phyloP scores from a whole-genome alignment of 2,113 vertebrate genomes.

The Syngnathus typhle region DNA sequence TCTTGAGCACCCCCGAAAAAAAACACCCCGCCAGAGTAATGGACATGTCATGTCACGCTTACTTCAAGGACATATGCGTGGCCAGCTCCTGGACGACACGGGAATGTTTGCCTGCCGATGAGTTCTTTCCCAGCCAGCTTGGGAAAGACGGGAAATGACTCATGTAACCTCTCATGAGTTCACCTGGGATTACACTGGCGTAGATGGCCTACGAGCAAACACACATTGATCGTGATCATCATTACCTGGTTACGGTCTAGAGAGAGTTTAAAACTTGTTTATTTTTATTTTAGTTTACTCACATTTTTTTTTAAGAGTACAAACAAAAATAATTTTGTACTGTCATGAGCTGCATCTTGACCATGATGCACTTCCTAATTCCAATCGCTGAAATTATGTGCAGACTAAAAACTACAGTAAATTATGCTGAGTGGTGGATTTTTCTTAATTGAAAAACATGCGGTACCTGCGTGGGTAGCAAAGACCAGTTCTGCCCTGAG shows the following conservation, averaged over 20 bases:
- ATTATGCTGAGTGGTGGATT: too few species aligned
- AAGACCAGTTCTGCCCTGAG: slow-evolving; percentile 85
- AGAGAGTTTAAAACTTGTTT: too few species aligned
- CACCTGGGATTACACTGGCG: slow-evolving; percentile 91
- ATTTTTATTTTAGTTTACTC: too few species aligned
- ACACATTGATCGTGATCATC: not conserved
- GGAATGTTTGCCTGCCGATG: slow-evolving; percentile 82
- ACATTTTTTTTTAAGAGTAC: too few species aligned
- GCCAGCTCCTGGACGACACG: slow-evolving; percentile 86
- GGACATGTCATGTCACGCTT: slow-evolving; percentile 25
- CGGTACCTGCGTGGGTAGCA: slow-evolving; percentile 89
- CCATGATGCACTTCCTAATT: too few species aligned
- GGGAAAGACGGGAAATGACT: slow-evolving; percentile 89
- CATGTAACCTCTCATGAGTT: slow-evolving; percentile 94
- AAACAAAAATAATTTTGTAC: too few species aligned
- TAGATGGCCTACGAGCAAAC: slow-evolving; percentile 82
- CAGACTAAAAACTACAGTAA: too few species aligned
- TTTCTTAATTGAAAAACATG: too few species aligned
- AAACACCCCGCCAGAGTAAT: not conserved
- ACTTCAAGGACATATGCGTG: slow-evolving; percentile 91
- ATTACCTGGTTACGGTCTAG: too few species aligned
- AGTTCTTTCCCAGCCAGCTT: slow-evolving; percentile 91
- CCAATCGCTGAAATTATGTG: too few species aligned
- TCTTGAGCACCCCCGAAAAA: not conserved
- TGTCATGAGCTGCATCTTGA: too few species aligned